A percentile compares a stretch with the other conserved stretches of the same genome.
These are phyloP conservation scores for Drosophila cognata DNA, from an alignment of 2,888 invertebrate genomes.

Conservation along the genomic window DNA sequence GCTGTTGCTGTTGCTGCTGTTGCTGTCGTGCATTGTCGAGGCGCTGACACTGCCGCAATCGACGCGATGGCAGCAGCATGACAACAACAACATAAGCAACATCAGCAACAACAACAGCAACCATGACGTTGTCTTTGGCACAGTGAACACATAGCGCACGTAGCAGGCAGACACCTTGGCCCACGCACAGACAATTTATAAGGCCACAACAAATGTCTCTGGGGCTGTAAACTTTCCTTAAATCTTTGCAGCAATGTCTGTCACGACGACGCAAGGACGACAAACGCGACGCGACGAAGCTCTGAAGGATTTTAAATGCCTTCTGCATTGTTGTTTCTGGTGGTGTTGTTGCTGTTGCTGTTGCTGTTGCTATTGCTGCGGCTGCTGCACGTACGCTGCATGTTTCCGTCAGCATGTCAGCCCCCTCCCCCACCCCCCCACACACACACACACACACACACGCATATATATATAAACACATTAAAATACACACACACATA, in stretches of 20 bases:
- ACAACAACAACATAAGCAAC: conserved; percentile 21
- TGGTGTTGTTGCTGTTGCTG: conserved; percentile 30
- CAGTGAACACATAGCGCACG: conserved; percentile 17
- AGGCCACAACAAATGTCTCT: conserved; percentile 82
- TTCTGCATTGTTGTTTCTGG: conserved; percentile 40
- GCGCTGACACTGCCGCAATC: conserved; percentile 72
- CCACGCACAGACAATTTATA: conserved; percentile 79
- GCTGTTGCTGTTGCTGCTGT: conserved; percentile 26
- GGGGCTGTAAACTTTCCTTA: conserved; percentile 77
- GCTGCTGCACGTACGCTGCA: conserved; percentile 63
- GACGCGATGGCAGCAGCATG: conserved; percentile 49
- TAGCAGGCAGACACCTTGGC: conserved; percentile 68
- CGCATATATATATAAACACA: background rate
- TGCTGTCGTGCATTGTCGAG: conserved; percentile 58
- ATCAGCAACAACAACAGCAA: conserved; percentile 20
- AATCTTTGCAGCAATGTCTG: conserved; percentile 72
- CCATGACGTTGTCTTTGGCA: conserved; percentile 49
- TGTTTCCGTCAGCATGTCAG: conserved; percentile 79
- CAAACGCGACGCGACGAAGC: conserved; percentile 47
- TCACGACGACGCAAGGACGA: conserved; percentile 58
- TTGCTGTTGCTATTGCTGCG: conserved; percentile 16
- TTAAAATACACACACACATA: background rate
- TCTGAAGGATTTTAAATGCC: conserved; percentile 71
- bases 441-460: conserved; percentile 13
- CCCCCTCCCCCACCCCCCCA: background rate